A percentile compares a stretch with the other conserved stretches of the same genome.
Conservation (phyloP, 2,888 invertebrate genomes). For the Leuctra nigra region DNA sequence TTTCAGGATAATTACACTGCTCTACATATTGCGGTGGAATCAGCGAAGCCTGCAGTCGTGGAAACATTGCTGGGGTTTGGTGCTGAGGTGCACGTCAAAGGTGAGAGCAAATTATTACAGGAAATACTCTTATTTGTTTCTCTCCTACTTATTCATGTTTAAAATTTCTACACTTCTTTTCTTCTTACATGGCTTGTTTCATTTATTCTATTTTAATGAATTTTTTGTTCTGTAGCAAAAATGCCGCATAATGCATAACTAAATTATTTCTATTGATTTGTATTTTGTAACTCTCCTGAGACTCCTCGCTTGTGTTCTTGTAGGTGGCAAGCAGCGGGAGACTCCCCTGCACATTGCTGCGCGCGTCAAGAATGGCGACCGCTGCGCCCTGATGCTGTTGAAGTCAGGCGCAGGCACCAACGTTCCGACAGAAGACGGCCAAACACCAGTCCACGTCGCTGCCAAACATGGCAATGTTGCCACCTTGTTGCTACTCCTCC, state of each 20-base stretch:
- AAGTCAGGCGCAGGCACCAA: slow-evolving; percentile 98
- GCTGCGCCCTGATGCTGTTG: slow-evolving; percentile 93
- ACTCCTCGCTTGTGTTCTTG: slow-evolving; percentile 3
- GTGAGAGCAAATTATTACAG: too few species aligned
- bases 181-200: too few species aligned
- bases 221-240: too few species aligned
- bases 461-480: slow-evolving; percentile 86
- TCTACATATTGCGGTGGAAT: slow-evolving; percentile 93
- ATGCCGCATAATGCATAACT: too few species aligned
- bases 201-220: too few species aligned
- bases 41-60: slow-evolving; percentile 88
- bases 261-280: too few species aligned
- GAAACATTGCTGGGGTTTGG: slow-evolving; percentile 94
- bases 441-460: slow-evolving; percentile 95
- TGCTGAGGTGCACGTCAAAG: slow-evolving; percentile 92
- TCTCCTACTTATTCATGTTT: too few species aligned
- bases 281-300: too few species aligned
- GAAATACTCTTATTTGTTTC: too few species aligned
- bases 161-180: too few species aligned
- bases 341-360: slow-evolving; percentile 98
- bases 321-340: slow-evolving; percentile 79
- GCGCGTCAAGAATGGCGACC: slow-evolving; percentile 81
- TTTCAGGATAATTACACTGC: slow-evolving; percentile 96
- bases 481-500: slow-evolving; percentile 77
- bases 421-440: slow-evolving; percentile 90